phyloP scores from a whole-genome alignment of 23 tunicate species.

The Halocynthia aurantium region DNA sequence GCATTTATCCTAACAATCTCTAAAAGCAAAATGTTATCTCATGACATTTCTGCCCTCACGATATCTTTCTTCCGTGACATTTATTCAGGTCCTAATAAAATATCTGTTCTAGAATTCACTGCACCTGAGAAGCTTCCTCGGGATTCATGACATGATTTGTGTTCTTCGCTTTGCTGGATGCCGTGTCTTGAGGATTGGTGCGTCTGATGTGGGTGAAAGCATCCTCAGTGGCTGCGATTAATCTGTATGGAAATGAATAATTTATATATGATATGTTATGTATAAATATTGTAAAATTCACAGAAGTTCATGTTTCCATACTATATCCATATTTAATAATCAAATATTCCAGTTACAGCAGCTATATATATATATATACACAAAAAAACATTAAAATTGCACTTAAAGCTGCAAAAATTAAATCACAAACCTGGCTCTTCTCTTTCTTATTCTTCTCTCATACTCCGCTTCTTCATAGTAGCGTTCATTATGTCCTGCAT shows the following conservation, averaged over 20 bases:
- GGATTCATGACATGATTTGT: conserved; percentile 57
- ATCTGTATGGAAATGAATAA: conserved; percentile 25
- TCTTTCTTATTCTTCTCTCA: conserved; percentile 74
- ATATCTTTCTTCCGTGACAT: no score
- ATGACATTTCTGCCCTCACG: no score
- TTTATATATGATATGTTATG: no score
- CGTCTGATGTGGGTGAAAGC: conserved; percentile 94
- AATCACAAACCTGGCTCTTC: conserved; percentile 63
- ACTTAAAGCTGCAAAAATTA: no score
- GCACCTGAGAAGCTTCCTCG: conserved; percentile 71
- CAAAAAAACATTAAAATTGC: background rate
- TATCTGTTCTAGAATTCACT: no score
- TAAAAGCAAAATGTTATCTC: no score
- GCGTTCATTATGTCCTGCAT: conserved; percentile 96
- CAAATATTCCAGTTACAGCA: background rate
- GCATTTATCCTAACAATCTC: no score
- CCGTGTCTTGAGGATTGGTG: conserved; percentile 57
- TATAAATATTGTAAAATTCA: background rate
- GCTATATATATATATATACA: background rate
- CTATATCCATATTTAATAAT: background rate
- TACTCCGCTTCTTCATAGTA: conserved; percentile 98
- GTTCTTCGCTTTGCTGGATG: conserved; percentile 22
- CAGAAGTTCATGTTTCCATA: background rate
- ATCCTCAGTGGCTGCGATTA: conserved; percentile 96
- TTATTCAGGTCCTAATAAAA: no score